These are phyloP conservation scores for Gymnorhina tibicen DNA, from an alignment of 2,113 vertebrate species.

Conservation along the genomic window DNA sequence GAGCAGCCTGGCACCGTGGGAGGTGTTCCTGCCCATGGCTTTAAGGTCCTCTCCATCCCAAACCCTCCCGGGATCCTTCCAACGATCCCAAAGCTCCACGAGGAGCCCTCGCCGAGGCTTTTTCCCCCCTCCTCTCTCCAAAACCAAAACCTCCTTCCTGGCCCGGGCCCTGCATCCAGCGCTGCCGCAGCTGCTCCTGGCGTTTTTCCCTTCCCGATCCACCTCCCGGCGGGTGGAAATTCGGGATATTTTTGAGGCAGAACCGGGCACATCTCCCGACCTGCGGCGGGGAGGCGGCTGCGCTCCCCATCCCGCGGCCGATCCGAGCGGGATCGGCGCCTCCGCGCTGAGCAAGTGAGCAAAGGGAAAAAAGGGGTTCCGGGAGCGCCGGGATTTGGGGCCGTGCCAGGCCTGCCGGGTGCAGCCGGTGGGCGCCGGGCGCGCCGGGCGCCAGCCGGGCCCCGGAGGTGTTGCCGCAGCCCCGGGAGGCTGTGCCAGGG, in stretches of 20 bases:
- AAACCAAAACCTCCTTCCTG: fast-evolving
- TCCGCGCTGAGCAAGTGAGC: neutral
- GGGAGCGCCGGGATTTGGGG: neutral
- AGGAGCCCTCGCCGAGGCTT: neutral
- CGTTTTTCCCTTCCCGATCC: fast-evolving
- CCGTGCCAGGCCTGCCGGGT: neutral
- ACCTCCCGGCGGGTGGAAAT: fast-evolving
- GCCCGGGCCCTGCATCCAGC: neutral
- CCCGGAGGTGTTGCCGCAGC: neutral
- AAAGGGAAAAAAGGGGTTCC: neutral
- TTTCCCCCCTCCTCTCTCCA: neutral
- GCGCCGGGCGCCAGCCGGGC: neutral
- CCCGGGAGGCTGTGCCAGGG: neutral
- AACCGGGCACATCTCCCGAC: neutral
- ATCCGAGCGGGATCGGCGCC: neutral
- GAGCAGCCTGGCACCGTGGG: fast-evolving
- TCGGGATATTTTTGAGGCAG: neutral
- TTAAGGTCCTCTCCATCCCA: neutral
- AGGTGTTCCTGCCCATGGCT: fast-evolving
- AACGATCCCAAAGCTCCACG: fast-evolving
- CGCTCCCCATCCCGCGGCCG: fast-evolving
- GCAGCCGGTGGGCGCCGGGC: neutral
- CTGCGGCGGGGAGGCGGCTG: neutral
- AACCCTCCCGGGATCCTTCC: neutral
- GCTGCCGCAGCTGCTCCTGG: neutral